A percentile compares a stretch with the other conserved stretches of the same genome.
These are phyloP conservation scores for Emydura subglobosa DNA, from an alignment of 2,113 vertebrate species.

Conservation along the genomic window DNA sequence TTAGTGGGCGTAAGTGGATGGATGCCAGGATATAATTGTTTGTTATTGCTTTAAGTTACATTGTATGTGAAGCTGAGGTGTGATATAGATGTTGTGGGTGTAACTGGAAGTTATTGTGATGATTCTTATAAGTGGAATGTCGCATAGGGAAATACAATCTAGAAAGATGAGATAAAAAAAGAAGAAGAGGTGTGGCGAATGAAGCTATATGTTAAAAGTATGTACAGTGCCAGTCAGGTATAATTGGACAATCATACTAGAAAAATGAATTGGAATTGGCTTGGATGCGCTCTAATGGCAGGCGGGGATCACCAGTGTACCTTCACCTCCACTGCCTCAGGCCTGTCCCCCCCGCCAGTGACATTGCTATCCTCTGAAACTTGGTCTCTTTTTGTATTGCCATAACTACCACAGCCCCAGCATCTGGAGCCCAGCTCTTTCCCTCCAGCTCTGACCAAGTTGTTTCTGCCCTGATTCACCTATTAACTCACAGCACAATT, in stretches of 20 bases:
- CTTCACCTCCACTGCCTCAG: background rate
- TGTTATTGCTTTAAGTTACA: slow-evolving; percentile 6
- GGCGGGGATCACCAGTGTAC: rapidly evolving
- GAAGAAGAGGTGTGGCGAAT: background rate
- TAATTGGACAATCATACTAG: background rate
- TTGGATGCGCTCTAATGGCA: background rate
- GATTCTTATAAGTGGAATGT: background rate
- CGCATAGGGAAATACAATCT: background rate
- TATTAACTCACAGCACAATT: background rate
- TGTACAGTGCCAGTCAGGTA: background rate
- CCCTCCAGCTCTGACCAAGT: background rate
- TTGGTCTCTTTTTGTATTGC: background rate
- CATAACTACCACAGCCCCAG: background rate
- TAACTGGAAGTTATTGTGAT: background rate
- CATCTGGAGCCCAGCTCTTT: background rate
- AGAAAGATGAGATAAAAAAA: slow-evolving; percentile 14
- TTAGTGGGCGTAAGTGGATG: background rate
- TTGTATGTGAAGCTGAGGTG: background rate
- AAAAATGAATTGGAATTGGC: background rate
- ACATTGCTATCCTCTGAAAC: background rate
- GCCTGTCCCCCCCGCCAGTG: background rate
- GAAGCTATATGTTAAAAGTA: background rate
- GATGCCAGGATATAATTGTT: slow-evolving; percentile 4
- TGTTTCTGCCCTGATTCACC: background rate
- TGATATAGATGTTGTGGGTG: background rate